Conservation (phyloP, 92 coral and sea anemone genomes). For the Paragorgia papillata region DNA sequence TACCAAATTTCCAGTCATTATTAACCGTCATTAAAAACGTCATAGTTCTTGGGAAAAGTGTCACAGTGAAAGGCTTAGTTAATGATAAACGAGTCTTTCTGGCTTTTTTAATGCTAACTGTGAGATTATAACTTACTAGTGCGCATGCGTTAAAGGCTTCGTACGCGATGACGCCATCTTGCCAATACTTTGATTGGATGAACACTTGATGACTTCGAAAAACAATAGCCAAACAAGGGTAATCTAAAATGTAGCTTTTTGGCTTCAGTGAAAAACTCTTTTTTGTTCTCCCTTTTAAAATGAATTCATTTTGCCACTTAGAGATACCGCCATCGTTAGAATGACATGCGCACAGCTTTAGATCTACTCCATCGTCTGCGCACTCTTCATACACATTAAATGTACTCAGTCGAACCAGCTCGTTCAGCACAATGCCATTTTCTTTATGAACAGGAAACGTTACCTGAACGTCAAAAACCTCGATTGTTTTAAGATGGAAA, state of each 20-base stretch:
- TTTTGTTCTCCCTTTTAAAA: not conserved
- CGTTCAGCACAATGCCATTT: slow-evolving; percentile 58
- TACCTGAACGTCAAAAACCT: slow-evolving; percentile 83
- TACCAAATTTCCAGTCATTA: too few species aligned
- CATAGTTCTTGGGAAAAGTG: too few species aligned
- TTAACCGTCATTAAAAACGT: too few species aligned
- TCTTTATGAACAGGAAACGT: slow-evolving; percentile 64
- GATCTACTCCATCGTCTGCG: slow-evolving; percentile 75
- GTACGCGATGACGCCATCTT: slow-evolving; percentile 9
- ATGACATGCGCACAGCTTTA: slow-evolving; percentile 81
- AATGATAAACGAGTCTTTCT: too few species aligned
- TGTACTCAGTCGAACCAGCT: slow-evolving; percentile 71
- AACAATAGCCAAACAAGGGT: slow-evolving; percentile 38
- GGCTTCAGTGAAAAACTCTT: slow-evolving; percentile 31
- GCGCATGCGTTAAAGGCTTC: slow-evolving; percentile 45
- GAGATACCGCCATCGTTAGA: too few species aligned
- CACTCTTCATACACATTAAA: slow-evolving; percentile 81
- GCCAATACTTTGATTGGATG: not conserved
- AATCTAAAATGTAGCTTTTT: slow-evolving; percentile 2
- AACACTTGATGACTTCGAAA: not conserved
- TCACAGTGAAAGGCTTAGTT: too few species aligned
- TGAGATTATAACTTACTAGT: too few species aligned
- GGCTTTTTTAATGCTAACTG: too few species aligned
- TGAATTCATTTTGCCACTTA: slow-evolving; percentile 10
- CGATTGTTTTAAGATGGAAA: slow-evolving; percentile 58